These are phyloP conservation scores for Crenuchus spilurus DNA, from an alignment of 2,797 vertebrate genomes.

Conservation along the genomic window DNA sequence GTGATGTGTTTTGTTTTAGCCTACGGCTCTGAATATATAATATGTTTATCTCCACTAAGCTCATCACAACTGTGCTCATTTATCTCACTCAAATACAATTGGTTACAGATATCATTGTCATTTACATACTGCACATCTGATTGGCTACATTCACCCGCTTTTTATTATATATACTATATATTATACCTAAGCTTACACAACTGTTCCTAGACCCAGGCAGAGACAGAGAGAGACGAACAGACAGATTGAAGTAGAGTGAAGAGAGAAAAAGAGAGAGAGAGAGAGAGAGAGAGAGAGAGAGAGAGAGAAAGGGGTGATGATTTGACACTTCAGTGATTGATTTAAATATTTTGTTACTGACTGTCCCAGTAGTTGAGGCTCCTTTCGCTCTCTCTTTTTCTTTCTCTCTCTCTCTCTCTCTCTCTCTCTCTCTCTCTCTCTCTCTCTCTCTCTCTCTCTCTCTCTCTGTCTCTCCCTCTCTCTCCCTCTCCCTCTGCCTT, in stretches of 20 bases:
- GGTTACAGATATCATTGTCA: too few species aligned
- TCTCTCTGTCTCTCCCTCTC: background rate
- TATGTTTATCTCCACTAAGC: too few species aligned
- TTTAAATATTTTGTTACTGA: background rate
- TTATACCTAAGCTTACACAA: too few species aligned
- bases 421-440: background rate
- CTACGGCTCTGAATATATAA: too few species aligned
- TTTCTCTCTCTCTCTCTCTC: constrained; percentile 2
- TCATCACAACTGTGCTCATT: too few species aligned
- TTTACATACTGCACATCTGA: too few species aligned
- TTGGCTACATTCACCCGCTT: too few species aligned
- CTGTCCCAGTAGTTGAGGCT: background rate
- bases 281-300: background rate
- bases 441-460: background rate
- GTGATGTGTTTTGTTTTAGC: too few species aligned
- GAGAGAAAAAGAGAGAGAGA: background rate
- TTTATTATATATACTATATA: too few species aligned
- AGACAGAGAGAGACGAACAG: background rate
- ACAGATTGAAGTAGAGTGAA: too few species aligned
- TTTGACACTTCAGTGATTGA: background rate
- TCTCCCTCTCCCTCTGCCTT: background rate
- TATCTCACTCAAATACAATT: too few species aligned
- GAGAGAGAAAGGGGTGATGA: background rate
- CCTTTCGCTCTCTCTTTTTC: background rate
- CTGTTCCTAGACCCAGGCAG: background rate